Conservation (phyloP, 2,797 vertebrate species). For the Loriculus beryllinus region DNA sequence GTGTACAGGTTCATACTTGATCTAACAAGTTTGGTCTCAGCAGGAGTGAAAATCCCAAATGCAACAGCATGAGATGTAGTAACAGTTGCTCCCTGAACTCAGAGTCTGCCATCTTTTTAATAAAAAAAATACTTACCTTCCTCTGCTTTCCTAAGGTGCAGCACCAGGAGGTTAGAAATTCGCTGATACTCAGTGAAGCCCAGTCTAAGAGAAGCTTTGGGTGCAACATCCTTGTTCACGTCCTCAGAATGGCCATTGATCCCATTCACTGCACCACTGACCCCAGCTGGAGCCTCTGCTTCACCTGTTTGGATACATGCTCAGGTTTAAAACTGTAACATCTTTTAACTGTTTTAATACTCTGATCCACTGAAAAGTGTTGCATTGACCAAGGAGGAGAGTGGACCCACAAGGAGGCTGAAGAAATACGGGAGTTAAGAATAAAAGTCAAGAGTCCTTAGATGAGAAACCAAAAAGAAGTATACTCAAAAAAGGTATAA, state of each 20-base stretch:
- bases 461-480: not conserved
- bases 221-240: conserved; percentile 48
- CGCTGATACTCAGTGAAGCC: conserved; percentile 91
- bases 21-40: not conserved
- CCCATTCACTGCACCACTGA: conserved; percentile 75
- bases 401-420: not conserved
- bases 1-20: not conserved
- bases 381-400: not conserved
- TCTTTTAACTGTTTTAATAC: not conserved
- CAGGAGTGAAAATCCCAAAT: not conserved
- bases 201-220: conserved; percentile 85
- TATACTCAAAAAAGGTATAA: not conserved
- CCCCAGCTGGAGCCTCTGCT: conserved; percentile 74
- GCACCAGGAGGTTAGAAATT: conserved; percentile 93
- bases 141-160: conserved; percentile 89
- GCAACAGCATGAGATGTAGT: not conserved
- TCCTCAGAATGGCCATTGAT: conserved; percentile 77
- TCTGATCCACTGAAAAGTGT: not conserved
- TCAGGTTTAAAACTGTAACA: not conserved
- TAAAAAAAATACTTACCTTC: conserved; percentile 79
- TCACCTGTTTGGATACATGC: conserved; percentile 72
- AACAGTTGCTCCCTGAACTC: not conserved
- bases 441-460: not conserved
- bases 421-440: not conserved
- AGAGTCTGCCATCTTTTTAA: not conserved